Conservation (phyloP, 2,888 invertebrate genomes). For the Icerya purchasi region DNA sequence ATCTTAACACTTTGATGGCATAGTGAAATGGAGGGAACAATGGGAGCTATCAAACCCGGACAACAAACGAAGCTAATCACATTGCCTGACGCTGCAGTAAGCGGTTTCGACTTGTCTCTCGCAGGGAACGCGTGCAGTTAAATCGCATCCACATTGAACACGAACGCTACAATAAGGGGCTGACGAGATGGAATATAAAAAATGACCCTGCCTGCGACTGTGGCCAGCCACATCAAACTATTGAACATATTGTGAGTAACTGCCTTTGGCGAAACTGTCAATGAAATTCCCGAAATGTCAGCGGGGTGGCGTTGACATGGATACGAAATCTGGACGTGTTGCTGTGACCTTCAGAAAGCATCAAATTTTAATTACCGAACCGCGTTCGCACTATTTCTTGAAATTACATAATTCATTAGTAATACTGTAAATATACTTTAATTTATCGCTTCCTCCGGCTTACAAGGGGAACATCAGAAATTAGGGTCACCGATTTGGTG, state of each 20-base stretch:
- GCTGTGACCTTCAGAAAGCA: too few species aligned
- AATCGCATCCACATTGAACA: not conserved
- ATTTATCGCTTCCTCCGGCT: too few species aligned
- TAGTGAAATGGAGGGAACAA: not conserved
- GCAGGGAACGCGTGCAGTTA: not conserved
- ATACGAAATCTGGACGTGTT: not conserved
- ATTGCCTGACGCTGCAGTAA: not conserved
- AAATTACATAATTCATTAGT: too few species aligned
- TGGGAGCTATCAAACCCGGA: not conserved
- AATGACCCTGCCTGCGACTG: not conserved
- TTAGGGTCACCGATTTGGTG: too few species aligned
- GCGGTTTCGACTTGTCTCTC: not conserved
- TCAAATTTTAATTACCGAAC: too few species aligned
- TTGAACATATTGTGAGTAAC: not conserved
- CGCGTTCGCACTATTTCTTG: too few species aligned
- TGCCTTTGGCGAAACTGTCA: not conserved
- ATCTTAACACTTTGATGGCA: not conserved
- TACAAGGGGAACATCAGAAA: too few species aligned
- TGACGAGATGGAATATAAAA: not conserved
- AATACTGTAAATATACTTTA: too few species aligned
- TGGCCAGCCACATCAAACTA: not conserved
- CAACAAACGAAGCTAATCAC: not conserved
- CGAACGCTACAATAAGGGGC: not conserved
- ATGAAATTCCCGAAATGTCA: not conserved
- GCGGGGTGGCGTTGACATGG: not conserved